Percentiles rank a stretch among this genome's conserved stretches.
phyloP scores from a whole-genome alignment of 2,888 invertebrate species.

The Caenorhabditis sp. region DNA sequence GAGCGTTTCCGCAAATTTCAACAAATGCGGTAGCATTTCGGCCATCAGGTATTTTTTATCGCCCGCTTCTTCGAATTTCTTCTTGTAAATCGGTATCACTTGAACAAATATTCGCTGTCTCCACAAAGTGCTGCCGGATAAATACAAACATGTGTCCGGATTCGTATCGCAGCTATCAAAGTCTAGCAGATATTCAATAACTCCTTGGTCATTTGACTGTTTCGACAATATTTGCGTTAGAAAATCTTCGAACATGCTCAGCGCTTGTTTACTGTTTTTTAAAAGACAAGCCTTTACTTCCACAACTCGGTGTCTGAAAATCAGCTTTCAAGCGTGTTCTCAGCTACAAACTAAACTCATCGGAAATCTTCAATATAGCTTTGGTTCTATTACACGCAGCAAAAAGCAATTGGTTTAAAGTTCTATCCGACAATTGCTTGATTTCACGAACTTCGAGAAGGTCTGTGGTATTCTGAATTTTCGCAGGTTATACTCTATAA shows the following conservation, averaged over 20 bases:
- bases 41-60: constrained; percentile 5
- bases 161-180: constrained; percentile 19
- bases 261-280: too few relatives aligned
- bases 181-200: constrained; percentile 35
- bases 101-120: constrained; percentile 43
- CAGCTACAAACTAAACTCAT: too few relatives aligned
- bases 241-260: constrained; percentile 14
- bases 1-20: constrained; percentile 32
- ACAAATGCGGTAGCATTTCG: constrained; percentile 34
- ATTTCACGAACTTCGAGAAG: too few relatives aligned
- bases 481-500: too few relatives aligned
- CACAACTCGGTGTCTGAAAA: too few relatives aligned
- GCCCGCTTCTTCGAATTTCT: constrained; percentile 6
- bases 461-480: constrained; percentile 10
- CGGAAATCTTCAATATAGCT: too few relatives aligned
- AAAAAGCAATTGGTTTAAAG: too few relatives aligned
- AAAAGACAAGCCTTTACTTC: too few relatives aligned
- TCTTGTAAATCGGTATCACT: constrained; percentile 34
- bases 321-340: too few relatives aligned
- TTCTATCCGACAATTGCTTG: too few relatives aligned
- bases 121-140: constrained; percentile 41
- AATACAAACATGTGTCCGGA: constrained; percentile 35
- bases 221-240: neutral
- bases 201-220: neutral
- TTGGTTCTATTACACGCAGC: too few relatives aligned